phyloP scores from a whole-genome alignment of 2,113 vertebrate species.

The Paralichthys olivaceus region DNA sequence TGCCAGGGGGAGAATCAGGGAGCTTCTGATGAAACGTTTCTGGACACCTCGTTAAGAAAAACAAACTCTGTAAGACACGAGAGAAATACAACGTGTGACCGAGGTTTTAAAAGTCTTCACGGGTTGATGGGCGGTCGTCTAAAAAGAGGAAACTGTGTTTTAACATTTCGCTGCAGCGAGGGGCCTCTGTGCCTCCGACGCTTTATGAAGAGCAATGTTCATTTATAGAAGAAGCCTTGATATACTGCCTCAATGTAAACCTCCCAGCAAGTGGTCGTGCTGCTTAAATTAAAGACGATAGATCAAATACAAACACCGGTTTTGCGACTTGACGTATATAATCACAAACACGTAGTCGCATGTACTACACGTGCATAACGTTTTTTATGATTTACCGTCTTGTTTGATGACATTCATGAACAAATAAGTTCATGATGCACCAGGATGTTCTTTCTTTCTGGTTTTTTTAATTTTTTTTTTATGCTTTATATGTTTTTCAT shows the following conservation, averaged over 20 bases:
- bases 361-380: background rate
- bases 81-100: constrained; percentile 23
- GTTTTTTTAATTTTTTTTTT: too few relatives aligned
- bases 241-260: constrained; percentile 13
- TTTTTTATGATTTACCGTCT: background rate
- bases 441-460: background rate
- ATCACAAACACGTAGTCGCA: background rate
- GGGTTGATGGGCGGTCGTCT: constrained; percentile 8
- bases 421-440: background rate
- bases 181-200: background rate
- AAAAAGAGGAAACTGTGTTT: constrained; percentile 5
- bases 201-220: constrained; percentile 12
- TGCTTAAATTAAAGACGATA: constrained; percentile 23
- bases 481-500: background rate
- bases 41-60: constrained; percentile 20
- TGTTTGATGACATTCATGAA: background rate
- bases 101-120: constrained; percentile 16
- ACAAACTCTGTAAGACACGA: constrained; percentile 16
- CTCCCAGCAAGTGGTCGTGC: background rate
- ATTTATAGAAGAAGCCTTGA: background rate
- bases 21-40: background rate
- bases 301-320: constrained; percentile 17
- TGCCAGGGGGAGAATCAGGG: background rate
- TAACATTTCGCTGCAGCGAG: background rate
- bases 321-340: background rate